phyloP scores from a whole-genome alignment of 2,113 vertebrate genomes.

The Lycaon pictus region DNA sequence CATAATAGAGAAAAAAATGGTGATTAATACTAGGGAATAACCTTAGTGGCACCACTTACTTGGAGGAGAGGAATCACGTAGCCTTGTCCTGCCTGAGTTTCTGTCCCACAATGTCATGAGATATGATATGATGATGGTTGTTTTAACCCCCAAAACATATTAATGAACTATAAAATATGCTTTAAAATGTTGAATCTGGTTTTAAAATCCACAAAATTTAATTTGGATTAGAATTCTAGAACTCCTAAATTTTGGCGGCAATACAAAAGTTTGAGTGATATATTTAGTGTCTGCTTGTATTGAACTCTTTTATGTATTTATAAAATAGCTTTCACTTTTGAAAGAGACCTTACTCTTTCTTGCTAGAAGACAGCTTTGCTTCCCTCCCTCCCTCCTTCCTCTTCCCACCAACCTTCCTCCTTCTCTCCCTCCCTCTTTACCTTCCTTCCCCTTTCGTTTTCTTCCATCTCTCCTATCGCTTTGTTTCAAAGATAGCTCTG shows the following conservation, averaged over 20 bases:
- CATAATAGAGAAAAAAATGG: background rate
- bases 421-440: background rate
- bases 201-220: slow-evolving; percentile 62
- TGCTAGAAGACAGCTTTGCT: background rate
- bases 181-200: slow-evolving; percentile 62
- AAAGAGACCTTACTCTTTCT: background rate
- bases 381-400: no score
- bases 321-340: background rate
- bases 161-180: slow-evolving; percentile 54
- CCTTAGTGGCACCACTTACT: background rate
- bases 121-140: background rate
- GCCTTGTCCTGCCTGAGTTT: background rate
- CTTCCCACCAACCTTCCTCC: background rate
- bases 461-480: background rate
- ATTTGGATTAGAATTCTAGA: slow-evolving; percentile 42
- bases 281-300: slow-evolving; percentile 34
- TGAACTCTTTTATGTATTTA: slow-evolving; percentile 17
- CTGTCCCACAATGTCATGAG: background rate
- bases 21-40: background rate
- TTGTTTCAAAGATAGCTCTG: slow-evolving; percentile 34
- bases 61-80: background rate
- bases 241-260: background rate
- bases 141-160: slow-evolving; percentile 44
- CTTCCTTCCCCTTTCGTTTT: background rate
- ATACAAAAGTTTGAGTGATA: slow-evolving; percentile 9